Conservation (phyloP, 2,113 vertebrate species). For the Sterrhoptilus dennistouni region DNA sequence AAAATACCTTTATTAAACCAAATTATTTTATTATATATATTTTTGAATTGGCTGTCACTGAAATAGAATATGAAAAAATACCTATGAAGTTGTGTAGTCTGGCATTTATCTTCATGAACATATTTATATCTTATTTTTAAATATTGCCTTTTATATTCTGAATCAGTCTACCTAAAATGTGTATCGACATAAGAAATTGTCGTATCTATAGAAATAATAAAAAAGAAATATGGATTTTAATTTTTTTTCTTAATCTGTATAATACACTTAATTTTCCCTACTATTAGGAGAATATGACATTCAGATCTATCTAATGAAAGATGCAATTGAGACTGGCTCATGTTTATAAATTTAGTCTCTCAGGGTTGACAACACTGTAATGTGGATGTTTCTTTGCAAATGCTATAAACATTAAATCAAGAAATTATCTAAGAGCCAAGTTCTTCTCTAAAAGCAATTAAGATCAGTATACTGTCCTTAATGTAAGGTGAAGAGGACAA, state of each 20-base stretch:
- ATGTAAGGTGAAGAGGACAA: not conserved
- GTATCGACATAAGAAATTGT: not conserved
- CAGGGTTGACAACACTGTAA: not conserved
- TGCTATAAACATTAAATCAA: not conserved
- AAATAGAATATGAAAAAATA: not conserved
- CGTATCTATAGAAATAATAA: not conserved
- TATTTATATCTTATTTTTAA: not conserved
- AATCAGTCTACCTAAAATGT: not conserved
- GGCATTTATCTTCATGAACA: fast-evolving
- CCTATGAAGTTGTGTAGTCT: not conserved
- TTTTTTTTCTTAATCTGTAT: not conserved
- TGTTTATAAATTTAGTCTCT: not conserved
- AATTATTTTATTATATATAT: not conserved
- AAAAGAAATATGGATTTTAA: not conserved
- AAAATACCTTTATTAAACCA: not conserved
- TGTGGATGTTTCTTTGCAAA: not conserved
- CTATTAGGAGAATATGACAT: not conserved
- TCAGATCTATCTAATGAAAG: not conserved
- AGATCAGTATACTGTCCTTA: not conserved
- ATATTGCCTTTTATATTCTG: not conserved
- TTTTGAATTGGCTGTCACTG: not conserved
- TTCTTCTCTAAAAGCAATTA: not conserved
- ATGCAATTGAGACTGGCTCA: not conserved
- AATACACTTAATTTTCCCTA: not conserved
- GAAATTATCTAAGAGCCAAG: not conserved